Conservation (phyloP, 2,113 vertebrate genomes). For the Salvelinus fontinalis region DNA sequence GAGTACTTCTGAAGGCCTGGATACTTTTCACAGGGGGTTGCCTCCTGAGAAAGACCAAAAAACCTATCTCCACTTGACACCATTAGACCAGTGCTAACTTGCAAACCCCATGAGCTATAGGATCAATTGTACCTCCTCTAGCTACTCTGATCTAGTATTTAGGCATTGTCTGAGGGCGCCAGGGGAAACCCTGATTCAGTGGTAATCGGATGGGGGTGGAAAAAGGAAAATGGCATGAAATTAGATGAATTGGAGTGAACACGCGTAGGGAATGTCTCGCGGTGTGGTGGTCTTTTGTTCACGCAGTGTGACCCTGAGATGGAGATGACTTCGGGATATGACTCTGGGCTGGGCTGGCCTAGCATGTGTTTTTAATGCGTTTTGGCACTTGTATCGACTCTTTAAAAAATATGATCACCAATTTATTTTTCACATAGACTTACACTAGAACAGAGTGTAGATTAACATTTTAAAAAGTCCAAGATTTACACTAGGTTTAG, state of each 20-base stretch:
- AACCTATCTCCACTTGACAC: constrained; percentile 70
- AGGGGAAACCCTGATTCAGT: constrained; percentile 10
- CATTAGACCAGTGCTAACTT: constrained; percentile 72
- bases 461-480: constrained; percentile 11
- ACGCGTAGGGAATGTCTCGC: constrained; percentile 39
- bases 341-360: constrained; percentile 33
- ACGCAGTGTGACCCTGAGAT: constrained; percentile 52
- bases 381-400: constrained; percentile 28
- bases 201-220: constrained; percentile 54
- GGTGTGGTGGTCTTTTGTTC: constrained; percentile 41
- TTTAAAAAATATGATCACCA: constrained; percentile 18
- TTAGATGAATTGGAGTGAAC: constrained; percentile 61
- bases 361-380: constrained; percentile 43
- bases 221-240: constrained; percentile 53
- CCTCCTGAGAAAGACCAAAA: constrained; percentile 57
- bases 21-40: constrained; percentile 23
- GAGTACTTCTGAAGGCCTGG: too few species aligned
- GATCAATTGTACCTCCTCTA: constrained; percentile 44
- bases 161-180: constrained; percentile 42
- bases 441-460: constrained; percentile 10
- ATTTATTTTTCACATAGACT: constrained; percentile 13
- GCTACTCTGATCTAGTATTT: constrained; percentile 39
- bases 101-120: constrained; percentile 61
- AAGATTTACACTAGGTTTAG: constrained; percentile 6
- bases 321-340: constrained; percentile 28